A percentile compares a stretch with the other conserved stretches of the same genome.
Conservation (phyloP, 2,797 vertebrate genomes). For the Hephaestus fuliginosus region DNA sequence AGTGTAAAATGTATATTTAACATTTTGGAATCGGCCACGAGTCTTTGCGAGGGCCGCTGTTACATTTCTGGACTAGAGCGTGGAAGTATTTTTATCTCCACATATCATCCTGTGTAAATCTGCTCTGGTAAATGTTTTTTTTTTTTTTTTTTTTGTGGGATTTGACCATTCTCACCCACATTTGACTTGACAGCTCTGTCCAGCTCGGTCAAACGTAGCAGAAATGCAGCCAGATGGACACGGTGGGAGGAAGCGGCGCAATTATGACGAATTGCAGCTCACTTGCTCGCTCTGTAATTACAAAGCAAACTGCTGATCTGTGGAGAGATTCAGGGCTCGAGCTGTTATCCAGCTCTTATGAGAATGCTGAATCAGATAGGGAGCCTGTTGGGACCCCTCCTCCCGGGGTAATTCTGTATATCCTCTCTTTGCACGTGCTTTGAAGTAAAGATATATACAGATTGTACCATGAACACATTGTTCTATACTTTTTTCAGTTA, state of each 20-base stretch:
- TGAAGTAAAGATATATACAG: constrained; percentile 46
- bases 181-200: constrained; percentile 20
- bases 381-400: constrained; percentile 50
- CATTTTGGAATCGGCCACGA: neutral
- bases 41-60: neutral
- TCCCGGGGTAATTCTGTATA: constrained; percentile 37
- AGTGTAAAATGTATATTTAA: neutral
- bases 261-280: constrained; percentile 76
- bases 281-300: constrained; percentile 71
- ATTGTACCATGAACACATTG: constrained; percentile 18
- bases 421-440: constrained; percentile 43
- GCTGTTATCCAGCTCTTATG: constrained; percentile 35
- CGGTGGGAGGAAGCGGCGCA: constrained; percentile 66
- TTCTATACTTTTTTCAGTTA: neutral
- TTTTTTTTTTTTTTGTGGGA: neutral
- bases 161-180: constrained; percentile 10
- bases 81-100: neutral
- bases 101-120: neutral
- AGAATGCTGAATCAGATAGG: constrained; percentile 64
- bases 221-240: constrained; percentile 32
- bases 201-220: constrained; percentile 27
- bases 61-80: neutral
- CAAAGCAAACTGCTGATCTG: constrained; percentile 76
- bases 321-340: constrained; percentile 59
- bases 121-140: neutral